Conservation (phyloP, 2,888 invertebrate species). For the Proisotoma minuta region DNA sequence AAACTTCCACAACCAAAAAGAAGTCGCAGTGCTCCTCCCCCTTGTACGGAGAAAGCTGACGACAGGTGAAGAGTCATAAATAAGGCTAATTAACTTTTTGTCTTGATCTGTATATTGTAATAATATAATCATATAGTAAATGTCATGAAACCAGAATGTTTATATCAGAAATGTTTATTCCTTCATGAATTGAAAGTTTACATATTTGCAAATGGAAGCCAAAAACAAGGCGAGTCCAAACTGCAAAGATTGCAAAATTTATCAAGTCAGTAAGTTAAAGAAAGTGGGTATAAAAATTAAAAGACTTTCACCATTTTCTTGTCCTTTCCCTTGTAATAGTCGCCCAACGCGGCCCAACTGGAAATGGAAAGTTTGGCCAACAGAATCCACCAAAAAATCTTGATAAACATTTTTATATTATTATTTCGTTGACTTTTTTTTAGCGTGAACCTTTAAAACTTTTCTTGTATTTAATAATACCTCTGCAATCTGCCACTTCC, state of each 20-base stretch:
- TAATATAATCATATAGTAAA: too few species aligned
- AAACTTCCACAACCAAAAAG: too few species aligned
- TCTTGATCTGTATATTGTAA: neutral
- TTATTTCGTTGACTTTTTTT: neutral
- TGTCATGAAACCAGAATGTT: too few species aligned
- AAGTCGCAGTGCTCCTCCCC: too few species aligned
- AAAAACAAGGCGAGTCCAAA: neutral
- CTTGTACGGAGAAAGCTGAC: too few species aligned
- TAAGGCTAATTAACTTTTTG: too few species aligned
- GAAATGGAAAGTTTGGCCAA: neutral
- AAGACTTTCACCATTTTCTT: neutral
- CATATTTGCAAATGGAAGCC: neutral
- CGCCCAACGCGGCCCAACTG: neutral
- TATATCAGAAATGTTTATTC: neutral
- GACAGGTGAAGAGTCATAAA: too few species aligned
- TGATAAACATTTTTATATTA: neutral
- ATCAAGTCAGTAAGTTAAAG: too few species aligned
- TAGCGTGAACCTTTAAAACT: neutral
- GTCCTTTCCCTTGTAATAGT: neutral
- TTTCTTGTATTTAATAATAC: too few species aligned
- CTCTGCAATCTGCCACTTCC: neutral
- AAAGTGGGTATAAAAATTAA: neutral
- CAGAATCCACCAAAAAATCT: neutral
- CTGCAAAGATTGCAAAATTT: too few species aligned
- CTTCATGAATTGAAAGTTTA: neutral